Conservation (phyloP, 2,113 vertebrate species). For the Chiloscyllium plagiosum region DNA sequence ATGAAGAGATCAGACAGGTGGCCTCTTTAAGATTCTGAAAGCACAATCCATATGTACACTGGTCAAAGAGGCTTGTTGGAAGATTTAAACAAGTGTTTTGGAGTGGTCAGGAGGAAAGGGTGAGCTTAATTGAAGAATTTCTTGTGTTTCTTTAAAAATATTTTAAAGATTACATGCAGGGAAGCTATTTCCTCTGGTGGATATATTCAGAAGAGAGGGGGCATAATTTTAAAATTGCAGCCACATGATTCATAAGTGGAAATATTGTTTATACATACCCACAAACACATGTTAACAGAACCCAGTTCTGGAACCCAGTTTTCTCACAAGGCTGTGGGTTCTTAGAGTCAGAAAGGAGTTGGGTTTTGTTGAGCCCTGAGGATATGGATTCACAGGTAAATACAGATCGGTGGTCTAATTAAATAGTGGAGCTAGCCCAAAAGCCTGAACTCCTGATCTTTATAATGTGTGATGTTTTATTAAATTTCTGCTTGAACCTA, state of each 20-base stretch:
- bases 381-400: no score
- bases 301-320: not conserved
- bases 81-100: not conserved
- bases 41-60: not conserved
- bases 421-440: not conserved
- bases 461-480: not conserved
- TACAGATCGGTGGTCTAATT: not conserved
- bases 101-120: not conserved
- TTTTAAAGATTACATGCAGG: not conserved
- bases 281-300: no score
- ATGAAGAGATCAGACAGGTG: not conserved
- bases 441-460: not conserved
- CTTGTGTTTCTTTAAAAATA: not conserved
- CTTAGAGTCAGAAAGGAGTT: not conserved
- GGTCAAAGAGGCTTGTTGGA: not conserved
- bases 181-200: not conserved
- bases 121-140: not conserved
- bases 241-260: not conserved
- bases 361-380: not conserved
- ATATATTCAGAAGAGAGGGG: not conserved
- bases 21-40: not conserved
- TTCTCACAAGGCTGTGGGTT: not conserved
- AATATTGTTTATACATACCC: not conserved
- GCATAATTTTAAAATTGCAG: not conserved
- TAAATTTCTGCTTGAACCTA: not conserved